Conservation (phyloP, 2,888 invertebrate genomes). For the Miltochrista miniata region DNA sequence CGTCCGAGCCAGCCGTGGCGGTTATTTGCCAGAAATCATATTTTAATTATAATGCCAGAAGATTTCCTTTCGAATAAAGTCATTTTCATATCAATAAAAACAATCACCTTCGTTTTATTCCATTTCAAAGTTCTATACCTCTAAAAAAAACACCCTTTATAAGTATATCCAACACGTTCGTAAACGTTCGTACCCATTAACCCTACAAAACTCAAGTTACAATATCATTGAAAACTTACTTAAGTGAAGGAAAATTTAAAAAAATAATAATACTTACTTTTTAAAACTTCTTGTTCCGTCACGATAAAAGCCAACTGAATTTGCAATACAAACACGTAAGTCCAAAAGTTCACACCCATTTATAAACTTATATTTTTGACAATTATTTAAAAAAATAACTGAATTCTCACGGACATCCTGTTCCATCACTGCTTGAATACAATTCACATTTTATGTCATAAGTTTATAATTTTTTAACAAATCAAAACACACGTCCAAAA, state of each 20-base stretch:
- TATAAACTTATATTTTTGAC: conserved; percentile 56
- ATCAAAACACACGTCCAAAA: not conserved
- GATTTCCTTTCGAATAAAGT: too few relatives aligned
- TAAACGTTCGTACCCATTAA: too few relatives aligned
- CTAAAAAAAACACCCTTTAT: too few relatives aligned
- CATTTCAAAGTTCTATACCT: too few relatives aligned
- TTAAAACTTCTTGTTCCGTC: conserved; percentile 54
- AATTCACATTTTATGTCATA: conserved; percentile 20
- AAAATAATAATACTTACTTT: conserved; percentile 57
- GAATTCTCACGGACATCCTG: conserved; percentile 54
- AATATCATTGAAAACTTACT: not conserved
- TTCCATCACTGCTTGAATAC: conserved; percentile 66
- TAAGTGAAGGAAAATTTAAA: not conserved
- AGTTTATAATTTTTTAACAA: conserved; percentile 1
- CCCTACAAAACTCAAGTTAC: not conserved
- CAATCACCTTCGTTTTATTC: too few relatives aligned
- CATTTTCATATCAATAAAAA: too few relatives aligned
- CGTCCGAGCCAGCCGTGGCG: too few relatives aligned
- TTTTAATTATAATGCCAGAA: too few relatives aligned
- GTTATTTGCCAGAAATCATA: too few relatives aligned
- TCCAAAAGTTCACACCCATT: conserved; percentile 78
- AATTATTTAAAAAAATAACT: conserved; percentile 57
- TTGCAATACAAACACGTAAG: conserved; percentile 57
- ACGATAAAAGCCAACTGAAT: conserved; percentile 53
- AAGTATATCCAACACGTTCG: too few relatives aligned